Evolutionary conservation across 2,888 invertebrate genomes (phyloP).

Genomic region (Omphaloscelis lunosa): DNA sequence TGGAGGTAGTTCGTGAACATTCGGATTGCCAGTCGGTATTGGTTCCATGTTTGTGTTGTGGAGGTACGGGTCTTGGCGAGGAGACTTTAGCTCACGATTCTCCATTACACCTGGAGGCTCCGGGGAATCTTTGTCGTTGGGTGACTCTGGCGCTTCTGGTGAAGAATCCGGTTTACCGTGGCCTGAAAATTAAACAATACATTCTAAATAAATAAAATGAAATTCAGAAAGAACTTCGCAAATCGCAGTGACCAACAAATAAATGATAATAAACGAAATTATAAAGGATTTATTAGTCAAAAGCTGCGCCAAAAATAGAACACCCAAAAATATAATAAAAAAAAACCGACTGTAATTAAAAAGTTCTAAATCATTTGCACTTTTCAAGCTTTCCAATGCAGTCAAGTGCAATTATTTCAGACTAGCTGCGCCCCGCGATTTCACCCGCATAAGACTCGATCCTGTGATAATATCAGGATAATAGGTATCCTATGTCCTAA

Average conservation of each 20-base stretch:
- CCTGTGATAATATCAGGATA: too few species aligned
- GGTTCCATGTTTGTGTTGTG: constrained; percentile 80
- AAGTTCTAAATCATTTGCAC: too few species aligned
- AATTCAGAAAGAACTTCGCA: too few species aligned
- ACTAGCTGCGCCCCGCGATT: too few species aligned
- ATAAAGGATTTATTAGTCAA: neutral
- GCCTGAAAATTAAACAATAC: constrained; percentile 70
- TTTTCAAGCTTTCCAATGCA: neutral
- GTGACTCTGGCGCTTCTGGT: constrained; percentile 85
- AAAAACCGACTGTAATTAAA: neutral
- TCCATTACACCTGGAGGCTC: constrained; percentile 79
- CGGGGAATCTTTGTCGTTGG: constrained; percentile 84
- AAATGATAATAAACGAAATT: neutral
- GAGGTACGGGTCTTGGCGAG: constrained; percentile 82
- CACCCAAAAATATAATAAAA: neutral
- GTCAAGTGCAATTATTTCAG: neutral
- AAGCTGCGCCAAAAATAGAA: neutral
- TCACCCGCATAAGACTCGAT: too few species aligned
- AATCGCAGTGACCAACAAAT: neutral
- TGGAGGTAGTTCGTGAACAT: constrained; percentile 79
- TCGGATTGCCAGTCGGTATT: constrained; percentile 70
- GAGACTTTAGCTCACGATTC: constrained; percentile 81
- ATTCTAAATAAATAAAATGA: neutral
- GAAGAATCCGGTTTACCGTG: constrained; percentile 87
- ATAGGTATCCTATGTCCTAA: too few species aligned